Evolutionary conservation across 2,113 vertebrate species (phyloP), one percentile per base, ranked within the genome.

Genomic region (Heterotilapia buettikoferi): DNA sequence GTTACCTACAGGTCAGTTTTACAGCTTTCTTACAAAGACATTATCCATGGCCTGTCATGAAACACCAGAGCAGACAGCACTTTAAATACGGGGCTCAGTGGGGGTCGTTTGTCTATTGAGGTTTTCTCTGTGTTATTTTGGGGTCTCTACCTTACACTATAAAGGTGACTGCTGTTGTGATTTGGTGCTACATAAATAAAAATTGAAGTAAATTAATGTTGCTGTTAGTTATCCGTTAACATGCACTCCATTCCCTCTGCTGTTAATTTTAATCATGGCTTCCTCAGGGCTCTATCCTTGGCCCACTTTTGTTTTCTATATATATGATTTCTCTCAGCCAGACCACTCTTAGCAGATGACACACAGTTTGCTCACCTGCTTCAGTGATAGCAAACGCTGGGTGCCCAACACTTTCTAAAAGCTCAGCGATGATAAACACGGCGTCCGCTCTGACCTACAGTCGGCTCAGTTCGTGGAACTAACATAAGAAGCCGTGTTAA

Each of bases 171-270:
- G 8, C 14, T 61, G 57, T 0, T 61, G 29, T 6, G 2, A 33
- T 61, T 33, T 61, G 57, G 57, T 33, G 29, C 16, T 61, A 61
- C 1, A 61, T 31, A 61, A 33, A 61, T 10, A 18, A 61, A 31
- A 19, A 10, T 6, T 33, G 26, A 1, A 31, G 26, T 6, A 31
- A 36, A 36, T 36, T 36, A 36, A 36, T 33, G 7, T 7, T 1
- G 33, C 33, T 7, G 33, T 33, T 33, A 33, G 33, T 9, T 33
- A 18, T 61, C 8, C 57, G 31, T 59, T 59, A 21, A 68, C 31
- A 40, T 68, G 3, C 33, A 0, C 0, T 68, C 36, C 66, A 24
- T 24, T 71, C 43, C 12, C 66, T 9, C n/a, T 1, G n/a, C 36
- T 43, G 0, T 40, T 24, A 14, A 43, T 4, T 26, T 43, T 6